Conservation (phyloP, 2,797 vertebrate genomes). For the Xenops minutus region DNA sequence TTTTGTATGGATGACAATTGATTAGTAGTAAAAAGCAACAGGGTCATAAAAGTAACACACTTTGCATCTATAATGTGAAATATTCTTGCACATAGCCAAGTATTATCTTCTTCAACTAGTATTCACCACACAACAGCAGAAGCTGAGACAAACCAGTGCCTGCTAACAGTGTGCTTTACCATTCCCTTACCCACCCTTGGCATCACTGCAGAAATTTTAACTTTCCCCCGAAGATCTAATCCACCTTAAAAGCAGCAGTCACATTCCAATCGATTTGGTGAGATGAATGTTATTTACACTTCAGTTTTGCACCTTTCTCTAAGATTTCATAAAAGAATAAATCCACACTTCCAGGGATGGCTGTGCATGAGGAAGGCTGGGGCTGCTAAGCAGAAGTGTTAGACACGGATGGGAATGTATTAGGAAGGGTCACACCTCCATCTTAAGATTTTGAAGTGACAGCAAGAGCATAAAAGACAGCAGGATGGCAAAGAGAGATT, state of each 20-base stretch:
- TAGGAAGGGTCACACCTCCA: constrained; percentile 78
- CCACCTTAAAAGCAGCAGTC: constrained; percentile 66
- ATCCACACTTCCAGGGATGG: constrained; percentile 76
- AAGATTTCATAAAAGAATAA: constrained; percentile 78
- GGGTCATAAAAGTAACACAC: neutral
- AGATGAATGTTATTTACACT: constrained; percentile 82
- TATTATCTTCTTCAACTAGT: constrained; percentile 18
- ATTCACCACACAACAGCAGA: neutral
- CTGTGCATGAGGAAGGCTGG: constrained; percentile 71
- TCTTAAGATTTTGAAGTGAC: constrained; percentile 71
- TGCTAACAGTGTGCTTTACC: neutral
- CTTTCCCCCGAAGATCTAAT: constrained; percentile 9
- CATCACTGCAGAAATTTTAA: constrained; percentile 15
- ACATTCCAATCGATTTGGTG: constrained; percentile 69
- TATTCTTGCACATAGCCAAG: neutral
- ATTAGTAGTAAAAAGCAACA: constrained; percentile 64
- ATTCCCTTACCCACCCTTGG: neutral
- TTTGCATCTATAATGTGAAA: constrained; percentile 34
- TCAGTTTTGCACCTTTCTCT: constrained; percentile 79
- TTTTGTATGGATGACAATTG: constrained; percentile 53
- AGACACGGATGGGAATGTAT: constrained; percentile 79
- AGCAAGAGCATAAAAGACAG: constrained; percentile 50
- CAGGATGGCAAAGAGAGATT: constrained; percentile 44
- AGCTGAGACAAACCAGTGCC: neutral
- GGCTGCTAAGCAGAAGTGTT: constrained; percentile 77